A percentile compares a stretch with the other conserved stretches of the same genome.
Evolutionary conservation across 2,797 vertebrate genomes (phyloP).

Genomic region (Echeneis naucrates): DNA sequence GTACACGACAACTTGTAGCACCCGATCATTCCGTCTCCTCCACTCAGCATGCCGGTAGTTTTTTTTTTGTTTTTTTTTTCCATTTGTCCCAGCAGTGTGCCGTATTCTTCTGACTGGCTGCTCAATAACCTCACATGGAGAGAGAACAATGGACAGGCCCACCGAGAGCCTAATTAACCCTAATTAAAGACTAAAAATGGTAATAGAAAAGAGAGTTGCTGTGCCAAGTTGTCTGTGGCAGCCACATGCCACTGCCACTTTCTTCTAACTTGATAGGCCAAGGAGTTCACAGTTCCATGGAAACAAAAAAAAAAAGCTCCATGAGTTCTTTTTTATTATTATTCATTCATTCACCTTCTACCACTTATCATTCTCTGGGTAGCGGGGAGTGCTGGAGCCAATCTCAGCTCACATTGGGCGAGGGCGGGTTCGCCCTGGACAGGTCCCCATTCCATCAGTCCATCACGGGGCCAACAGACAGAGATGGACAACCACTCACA

Average conservation of each 20-base stretch:
- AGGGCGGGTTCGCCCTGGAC: too few relatives aligned
- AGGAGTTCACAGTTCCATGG: not conserved
- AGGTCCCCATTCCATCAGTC: too few relatives aligned
- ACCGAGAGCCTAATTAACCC: conserved; percentile 77
- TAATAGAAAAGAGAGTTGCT: conserved; percentile 47
- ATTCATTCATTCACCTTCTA: too few relatives aligned
- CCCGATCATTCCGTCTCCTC: not conserved
- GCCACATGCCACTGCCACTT: not conserved
- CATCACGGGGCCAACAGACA: too few relatives aligned
- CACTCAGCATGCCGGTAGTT: not conserved
- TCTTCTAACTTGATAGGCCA: conserved; percentile 13
- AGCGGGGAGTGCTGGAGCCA: too few relatives aligned
- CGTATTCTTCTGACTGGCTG: conserved; percentile 42
- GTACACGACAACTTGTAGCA: not conserved
- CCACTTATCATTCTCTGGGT: too few relatives aligned
- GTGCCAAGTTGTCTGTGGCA: conserved; percentile 53
- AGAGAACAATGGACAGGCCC: conserved; percentile 57
- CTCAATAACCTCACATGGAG: conserved; percentile 63
- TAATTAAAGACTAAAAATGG: conserved; percentile 77
- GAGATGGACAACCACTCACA: too few relatives aligned
- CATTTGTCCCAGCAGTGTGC: conserved; percentile 52
- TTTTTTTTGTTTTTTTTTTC: conserved; percentile 11
- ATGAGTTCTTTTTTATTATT: not conserved
- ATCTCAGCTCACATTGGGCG: too few relatives aligned
- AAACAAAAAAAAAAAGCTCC: conserved; percentile 1